phyloP scores from a whole-genome alignment of 2,113 vertebrate genomes.

The Ifrita kowaldi region DNA sequence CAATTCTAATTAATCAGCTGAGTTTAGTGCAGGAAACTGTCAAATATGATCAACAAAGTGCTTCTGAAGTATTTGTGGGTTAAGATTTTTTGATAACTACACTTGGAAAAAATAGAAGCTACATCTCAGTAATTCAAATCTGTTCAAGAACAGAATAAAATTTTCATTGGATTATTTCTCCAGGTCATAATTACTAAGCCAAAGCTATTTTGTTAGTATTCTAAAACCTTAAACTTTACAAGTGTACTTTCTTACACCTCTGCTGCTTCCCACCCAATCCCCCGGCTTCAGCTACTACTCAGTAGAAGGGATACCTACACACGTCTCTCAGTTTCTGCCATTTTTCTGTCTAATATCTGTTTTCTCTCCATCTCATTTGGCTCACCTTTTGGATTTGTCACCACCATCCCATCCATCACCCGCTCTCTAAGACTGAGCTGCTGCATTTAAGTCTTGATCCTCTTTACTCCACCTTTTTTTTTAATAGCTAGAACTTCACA shows the following conservation, averaged over 20 bases:
- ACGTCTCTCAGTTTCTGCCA: background rate
- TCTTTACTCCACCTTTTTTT: background rate
- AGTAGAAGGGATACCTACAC: background rate
- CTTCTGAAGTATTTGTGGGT: background rate
- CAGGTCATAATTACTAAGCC: background rate
- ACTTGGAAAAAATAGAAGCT: background rate
- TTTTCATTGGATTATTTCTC: background rate
- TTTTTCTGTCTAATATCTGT: background rate
- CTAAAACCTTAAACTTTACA: background rate
- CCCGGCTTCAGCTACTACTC: background rate
- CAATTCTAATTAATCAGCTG: background rate
- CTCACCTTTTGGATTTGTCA: background rate
- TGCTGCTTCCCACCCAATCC: background rate
- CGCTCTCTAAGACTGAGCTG: background rate
- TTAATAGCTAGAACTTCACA: background rate
- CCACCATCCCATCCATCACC: background rate
- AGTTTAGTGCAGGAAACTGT: background rate
- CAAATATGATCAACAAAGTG: background rate
- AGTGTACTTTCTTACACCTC: background rate
- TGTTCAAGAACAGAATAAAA: background rate
- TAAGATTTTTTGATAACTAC: background rate
- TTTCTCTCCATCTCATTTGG: background rate
- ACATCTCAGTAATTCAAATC: background rate
- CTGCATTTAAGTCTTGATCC: background rate
- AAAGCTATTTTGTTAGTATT: background rate